Percentiles rank a stretch among this genome's conserved stretches.
Evolutionary conservation across 2,797 vertebrate species (phyloP).

Genomic region (Poeciliopsis presidionis): DNA sequence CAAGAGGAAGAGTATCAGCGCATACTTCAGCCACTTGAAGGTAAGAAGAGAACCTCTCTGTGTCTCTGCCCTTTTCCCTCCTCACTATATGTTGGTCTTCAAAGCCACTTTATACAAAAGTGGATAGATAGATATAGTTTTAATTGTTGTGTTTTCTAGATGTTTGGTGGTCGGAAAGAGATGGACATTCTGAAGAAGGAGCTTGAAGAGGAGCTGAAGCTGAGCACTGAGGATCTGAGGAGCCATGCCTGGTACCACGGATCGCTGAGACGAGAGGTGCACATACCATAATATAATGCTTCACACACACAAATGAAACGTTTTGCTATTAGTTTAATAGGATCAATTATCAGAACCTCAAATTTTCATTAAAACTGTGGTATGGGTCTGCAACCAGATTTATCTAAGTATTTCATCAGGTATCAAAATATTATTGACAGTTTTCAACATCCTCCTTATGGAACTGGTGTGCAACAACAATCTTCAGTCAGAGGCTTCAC

Average conservation of each 20-base stretch:
- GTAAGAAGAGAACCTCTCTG: slow-evolving; percentile 49
- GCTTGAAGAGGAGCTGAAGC: slow-evolving; percentile 86
- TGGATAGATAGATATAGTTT: not conserved
- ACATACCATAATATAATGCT: slow-evolving; percentile 7
- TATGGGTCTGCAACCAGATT: not conserved
- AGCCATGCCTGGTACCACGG: slow-evolving; percentile 90
- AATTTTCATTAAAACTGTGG: not conserved
- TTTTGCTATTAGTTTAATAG: not conserved
- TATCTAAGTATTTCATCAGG: not conserved
- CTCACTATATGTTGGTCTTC: not conserved
- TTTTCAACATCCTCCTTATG: not conserved
- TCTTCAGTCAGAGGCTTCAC: no score
- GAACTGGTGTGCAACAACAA: not conserved
- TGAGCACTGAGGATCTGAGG: slow-evolving; percentile 80
- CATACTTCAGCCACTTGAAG: slow-evolving; percentile 77
- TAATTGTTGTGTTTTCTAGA: slow-evolving; percentile 43
- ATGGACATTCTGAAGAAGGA: slow-evolving; percentile 85
- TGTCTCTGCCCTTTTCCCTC: not conserved
- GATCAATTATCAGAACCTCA: not conserved
- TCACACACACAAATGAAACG: not conserved
- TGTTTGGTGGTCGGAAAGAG: slow-evolving; percentile 72
- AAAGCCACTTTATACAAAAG: not conserved
- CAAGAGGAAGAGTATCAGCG: slow-evolving; percentile 72
- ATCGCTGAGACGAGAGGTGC: slow-evolving; percentile 82
- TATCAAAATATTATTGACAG: not conserved